phyloP scores from a whole-genome alignment of 2,113 vertebrate species.

The Peromyscus polionotus region DNA sequence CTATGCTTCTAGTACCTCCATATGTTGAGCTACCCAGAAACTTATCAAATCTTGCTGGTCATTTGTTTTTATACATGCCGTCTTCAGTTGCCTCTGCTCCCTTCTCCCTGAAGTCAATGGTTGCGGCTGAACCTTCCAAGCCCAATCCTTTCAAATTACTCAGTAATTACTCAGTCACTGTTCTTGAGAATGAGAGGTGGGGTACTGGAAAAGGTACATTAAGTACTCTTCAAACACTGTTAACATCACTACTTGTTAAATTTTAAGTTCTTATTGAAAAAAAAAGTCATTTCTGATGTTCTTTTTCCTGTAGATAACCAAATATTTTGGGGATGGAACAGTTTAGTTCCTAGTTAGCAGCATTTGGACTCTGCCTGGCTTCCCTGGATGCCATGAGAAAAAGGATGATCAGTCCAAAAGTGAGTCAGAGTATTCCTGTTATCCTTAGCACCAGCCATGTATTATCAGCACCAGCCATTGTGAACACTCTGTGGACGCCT shows the following conservation, averaged over 20 bases:
- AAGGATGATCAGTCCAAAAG: not conserved
- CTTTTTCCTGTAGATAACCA: not conserved
- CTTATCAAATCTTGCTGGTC: not conserved
- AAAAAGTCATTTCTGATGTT: not conserved
- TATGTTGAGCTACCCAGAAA: not conserved
- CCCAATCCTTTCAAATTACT: not conserved
- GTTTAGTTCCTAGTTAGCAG: not conserved
- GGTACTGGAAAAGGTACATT: not conserved
- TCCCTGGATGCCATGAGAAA: not conserved
- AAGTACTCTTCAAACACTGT: not conserved
- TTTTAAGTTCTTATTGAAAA: not conserved
- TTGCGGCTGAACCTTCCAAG: not conserved
- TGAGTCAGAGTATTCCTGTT: not conserved
- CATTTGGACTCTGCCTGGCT: not conserved
- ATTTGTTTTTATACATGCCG: not conserved
- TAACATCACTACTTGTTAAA: not conserved
- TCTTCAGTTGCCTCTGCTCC: not conserved
- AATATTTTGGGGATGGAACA: not conserved
- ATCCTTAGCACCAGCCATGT: not conserved
- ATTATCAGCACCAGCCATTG: not conserved
- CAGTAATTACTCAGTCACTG: not conserved
- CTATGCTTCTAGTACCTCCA: not conserved
- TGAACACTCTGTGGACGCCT: not conserved
- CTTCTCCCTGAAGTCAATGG: not conserved
- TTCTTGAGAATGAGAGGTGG: too few relatives aligned